phyloP scores from a whole-genome alignment of 2,113 vertebrate species.

The Corydoras maculifer region DNA sequence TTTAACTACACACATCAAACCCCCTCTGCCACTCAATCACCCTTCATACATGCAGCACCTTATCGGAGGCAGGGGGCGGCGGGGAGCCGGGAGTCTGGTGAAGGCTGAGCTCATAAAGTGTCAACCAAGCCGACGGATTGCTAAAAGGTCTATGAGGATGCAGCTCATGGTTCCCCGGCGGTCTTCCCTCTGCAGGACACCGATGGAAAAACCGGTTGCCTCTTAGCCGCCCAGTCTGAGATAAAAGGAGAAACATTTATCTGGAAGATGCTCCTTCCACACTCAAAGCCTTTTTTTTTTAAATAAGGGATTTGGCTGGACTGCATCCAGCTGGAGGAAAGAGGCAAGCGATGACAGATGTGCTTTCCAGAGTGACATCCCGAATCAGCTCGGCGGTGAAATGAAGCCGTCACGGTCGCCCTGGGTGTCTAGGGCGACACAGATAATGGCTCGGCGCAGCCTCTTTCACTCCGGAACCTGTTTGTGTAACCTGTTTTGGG shows the following conservation, averaged over 20 bases:
- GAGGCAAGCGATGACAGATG: background rate
- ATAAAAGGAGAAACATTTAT: background rate
- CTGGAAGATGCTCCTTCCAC: background rate
- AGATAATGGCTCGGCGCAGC: constrained; percentile 14
- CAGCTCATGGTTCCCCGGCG: background rate
- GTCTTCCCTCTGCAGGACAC: constrained; percentile 21
- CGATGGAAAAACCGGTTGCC: constrained; percentile 9
- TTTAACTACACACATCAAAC: constrained; percentile 7
- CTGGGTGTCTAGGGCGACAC: constrained; percentile 16
- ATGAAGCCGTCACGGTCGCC: constrained; percentile 25
- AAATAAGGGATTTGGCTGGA: background rate
- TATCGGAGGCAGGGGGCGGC: constrained; percentile 1
- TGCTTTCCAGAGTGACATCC: constrained; percentile 11
- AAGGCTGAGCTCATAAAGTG: constrained; percentile 16
- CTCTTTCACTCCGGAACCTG: constrained; percentile 16
- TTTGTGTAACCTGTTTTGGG: constrained; percentile 3
- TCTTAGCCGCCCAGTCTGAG: background rate
- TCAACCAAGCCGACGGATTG: constrained; percentile 31
- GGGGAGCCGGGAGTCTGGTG: constrained; percentile 17
- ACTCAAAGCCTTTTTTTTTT: constrained; percentile 6
- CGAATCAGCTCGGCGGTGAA: constrained; percentile 19
- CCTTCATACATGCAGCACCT: constrained; percentile 11
- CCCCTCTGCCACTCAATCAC: background rate
- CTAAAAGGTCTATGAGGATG: constrained; percentile 27
- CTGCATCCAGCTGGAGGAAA: background rate